Evolutionary conservation across 2,888 invertebrate genomes (phyloP).

Genomic region (Hyposoter didymator): DNA sequence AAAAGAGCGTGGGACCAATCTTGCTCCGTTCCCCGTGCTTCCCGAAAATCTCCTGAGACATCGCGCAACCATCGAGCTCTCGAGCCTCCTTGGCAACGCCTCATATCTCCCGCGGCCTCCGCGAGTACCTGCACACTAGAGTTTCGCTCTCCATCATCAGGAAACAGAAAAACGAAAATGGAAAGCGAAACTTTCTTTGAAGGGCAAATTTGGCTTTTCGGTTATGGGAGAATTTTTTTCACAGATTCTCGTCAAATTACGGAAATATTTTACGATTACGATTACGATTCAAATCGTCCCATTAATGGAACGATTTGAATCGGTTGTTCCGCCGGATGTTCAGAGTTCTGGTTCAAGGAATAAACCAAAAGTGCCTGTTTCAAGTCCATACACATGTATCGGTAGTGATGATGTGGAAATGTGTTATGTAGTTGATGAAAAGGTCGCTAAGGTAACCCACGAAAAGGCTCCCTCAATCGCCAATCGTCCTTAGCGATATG

Average conservation of each 20-base stretch:
- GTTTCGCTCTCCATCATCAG: conserved; percentile 10
- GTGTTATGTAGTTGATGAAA: conserved; percentile 20
- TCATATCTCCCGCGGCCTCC: conserved; percentile 59
- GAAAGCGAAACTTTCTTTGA: background rate
- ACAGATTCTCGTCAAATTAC: no score
- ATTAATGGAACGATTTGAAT: conserved; percentile 56
- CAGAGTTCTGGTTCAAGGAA: conserved; percentile 75
- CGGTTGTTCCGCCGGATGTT: conserved; percentile 77
- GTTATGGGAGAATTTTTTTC: no score
- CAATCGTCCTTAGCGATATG: conserved; percentile 75
- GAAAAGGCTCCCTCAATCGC: conserved; percentile 40
- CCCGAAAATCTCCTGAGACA: conserved; percentile 48
- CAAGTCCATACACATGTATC: background rate
- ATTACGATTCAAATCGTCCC: no score
- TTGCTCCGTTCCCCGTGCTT: conserved; percentile 74
- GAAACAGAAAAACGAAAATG: conserved; percentile 4
- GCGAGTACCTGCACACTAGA: conserved; percentile 22
- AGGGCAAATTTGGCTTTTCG: background rate
- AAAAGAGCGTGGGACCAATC: conserved; percentile 83
- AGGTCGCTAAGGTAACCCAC: conserved; percentile 33
- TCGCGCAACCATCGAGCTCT: conserved; percentile 55
- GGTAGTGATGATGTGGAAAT: background rate
- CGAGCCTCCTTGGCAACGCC: conserved; percentile 44
- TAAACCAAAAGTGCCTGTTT: conserved; percentile 22
- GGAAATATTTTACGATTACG: no score